A percentile compares a stretch with the other conserved stretches of the same genome.
Conservation (phyloP, 1,140 invertebrate genomes). For the Homalodisca vitripennis region DNA sequence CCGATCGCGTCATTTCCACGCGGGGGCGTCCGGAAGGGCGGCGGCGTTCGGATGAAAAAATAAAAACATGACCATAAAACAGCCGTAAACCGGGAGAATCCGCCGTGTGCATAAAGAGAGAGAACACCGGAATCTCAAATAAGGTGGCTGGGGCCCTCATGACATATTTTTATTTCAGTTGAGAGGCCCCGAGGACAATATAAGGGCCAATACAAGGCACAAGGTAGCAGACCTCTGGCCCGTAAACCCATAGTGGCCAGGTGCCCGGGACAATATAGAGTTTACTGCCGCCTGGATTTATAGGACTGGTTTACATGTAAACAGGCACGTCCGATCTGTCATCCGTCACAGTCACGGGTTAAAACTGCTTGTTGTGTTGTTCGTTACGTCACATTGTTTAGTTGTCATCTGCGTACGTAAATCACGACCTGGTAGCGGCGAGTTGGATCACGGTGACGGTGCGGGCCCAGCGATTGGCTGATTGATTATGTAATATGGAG, state of each 20-base stretch:
- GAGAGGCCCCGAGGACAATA: not conserved
- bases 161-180: constrained; percentile 15
- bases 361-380: too few relatives aligned
- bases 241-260: constrained; percentile 9
- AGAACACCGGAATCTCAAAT: constrained; percentile 14
- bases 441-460: too few relatives aligned
- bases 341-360: not conserved
- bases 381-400: too few relatives aligned
- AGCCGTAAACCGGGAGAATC: constrained; percentile 2
- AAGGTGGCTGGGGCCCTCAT: not conserved
- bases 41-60: too few relatives aligned
- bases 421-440: too few relatives aligned
- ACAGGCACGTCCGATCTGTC: not conserved
- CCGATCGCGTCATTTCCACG: too few relatives aligned
- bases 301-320: constrained; percentile 9
- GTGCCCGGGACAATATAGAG: constrained; percentile 18
- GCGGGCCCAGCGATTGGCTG: too few relatives aligned
- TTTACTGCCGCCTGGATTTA: constrained; percentile 10
- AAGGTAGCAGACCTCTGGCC: not conserved
- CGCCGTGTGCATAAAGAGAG: not conserved
- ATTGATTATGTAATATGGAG: too few relatives aligned
- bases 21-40: too few relatives aligned
- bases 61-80: constrained; percentile 24
- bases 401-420: too few relatives aligned
- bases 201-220: constrained; percentile 11